Percentiles rank a stretch among this genome's conserved stretches.
Conservation (phyloP, 1,140 invertebrate species). For the Pemphigus obesinymphae region DNA sequence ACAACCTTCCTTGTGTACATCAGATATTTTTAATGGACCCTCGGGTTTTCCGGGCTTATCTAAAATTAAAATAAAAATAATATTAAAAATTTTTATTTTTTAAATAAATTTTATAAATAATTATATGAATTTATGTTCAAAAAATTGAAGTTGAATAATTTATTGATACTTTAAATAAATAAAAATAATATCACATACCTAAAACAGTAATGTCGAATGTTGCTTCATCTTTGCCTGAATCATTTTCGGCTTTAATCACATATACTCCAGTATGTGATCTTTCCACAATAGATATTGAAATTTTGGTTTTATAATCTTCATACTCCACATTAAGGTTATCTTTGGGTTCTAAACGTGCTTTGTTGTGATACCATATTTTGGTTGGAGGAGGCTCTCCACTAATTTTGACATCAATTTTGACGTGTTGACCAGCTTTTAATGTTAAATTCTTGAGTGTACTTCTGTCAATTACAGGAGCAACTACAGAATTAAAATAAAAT, state of each 20-base stretch:
- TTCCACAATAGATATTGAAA: conserved; percentile 67
- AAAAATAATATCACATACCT: too few species aligned
- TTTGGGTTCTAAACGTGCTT: conserved; percentile 62
- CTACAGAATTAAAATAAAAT: conserved; percentile 48
- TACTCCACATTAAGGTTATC: conserved; percentile 72
- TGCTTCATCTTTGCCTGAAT: conserved; percentile 84
- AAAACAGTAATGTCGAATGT: conserved; percentile 82
- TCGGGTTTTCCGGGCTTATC: conserved; percentile 85
- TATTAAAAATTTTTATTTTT: too few species aligned
- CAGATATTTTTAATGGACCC: conserved; percentile 83
- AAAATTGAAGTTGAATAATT: too few species aligned
- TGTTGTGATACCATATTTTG: conserved; percentile 80
- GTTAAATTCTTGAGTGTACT: conserved; percentile 80
- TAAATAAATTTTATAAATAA: too few species aligned
- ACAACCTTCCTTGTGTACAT: conserved; percentile 90
- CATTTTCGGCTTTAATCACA: conserved; percentile 84
- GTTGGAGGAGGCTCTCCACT: conserved; percentile 82
- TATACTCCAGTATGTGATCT: conserved; percentile 72
- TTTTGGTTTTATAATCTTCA: conserved; percentile 81
- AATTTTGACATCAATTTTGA: conserved; percentile 82
- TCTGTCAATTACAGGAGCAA: conserved; percentile 86
- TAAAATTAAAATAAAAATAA: conserved; percentile 40
- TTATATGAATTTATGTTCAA: too few species aligned
- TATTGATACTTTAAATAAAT: background rate
- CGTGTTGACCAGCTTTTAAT: conserved; percentile 78